Percentiles rank a stretch among this genome's conserved stretches.
These are phyloP conservation scores for Brachionus rotundiformis DNA, from an alignment of 1,140 invertebrate genomes.

Conservation along the genomic window DNA sequence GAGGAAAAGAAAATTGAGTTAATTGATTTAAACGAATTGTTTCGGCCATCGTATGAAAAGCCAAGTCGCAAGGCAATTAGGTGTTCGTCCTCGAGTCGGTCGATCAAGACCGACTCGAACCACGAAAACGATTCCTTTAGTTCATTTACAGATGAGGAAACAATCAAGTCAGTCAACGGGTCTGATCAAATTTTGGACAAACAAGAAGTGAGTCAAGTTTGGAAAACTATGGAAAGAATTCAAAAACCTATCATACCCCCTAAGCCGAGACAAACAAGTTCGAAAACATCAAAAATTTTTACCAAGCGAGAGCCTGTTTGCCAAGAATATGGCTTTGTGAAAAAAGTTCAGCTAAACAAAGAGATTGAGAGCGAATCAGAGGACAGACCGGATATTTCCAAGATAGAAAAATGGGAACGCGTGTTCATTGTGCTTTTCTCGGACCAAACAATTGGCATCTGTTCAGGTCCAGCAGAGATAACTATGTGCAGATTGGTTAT, in stretches of 20 bases:
- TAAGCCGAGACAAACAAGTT: neutral
- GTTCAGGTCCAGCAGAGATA: neutral
- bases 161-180: neutral
- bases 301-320: neutral
- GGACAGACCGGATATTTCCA: neutral
- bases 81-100: neutral
- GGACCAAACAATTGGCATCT: neutral
- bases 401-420: constrained; percentile 7
- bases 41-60: neutral
- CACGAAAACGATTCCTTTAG: constrained; percentile 15
- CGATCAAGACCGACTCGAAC: neutral
- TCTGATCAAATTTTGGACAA: neutral
- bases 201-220: too few relatives aligned
- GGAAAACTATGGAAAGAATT: neutral
- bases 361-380: neutral
- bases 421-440: constrained; percentile 25
- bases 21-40: neutral
- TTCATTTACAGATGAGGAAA: neutral
- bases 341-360: neutral
- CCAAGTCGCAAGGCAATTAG: neutral
- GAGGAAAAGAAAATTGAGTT: neutral
- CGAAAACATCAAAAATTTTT: neutral
- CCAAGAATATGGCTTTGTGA: constrained; percentile 40
- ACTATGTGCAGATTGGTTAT: neutral
- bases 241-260: neutral